Evolutionary conservation across 2,888 invertebrate species (phyloP), one percentile per base, ranked within the genome.

Genomic region (Pachydiplax longipennis): DNA sequence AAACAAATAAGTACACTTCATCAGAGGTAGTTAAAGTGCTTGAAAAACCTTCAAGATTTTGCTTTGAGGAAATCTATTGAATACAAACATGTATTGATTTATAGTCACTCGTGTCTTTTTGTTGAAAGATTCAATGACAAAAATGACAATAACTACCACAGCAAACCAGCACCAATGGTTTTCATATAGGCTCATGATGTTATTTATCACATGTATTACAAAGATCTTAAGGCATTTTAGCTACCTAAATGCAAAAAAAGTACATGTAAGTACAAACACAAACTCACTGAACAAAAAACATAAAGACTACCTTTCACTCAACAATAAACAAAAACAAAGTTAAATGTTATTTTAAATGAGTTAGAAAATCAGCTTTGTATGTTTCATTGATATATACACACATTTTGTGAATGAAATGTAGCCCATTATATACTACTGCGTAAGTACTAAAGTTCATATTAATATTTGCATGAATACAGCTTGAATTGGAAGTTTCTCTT

Each of bases 1-100:
- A 58, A 25, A 61, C 53, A 87, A 65, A 87, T 87, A 87, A 87
- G 87, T 87, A 87, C 87, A 87, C 87, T 87, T 87, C 37, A 87
- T 87, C 65, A 87, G 87, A 87, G 87, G 87, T 87, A 87, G 87
- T 87, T 61, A 37, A 61, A 65, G 37, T 61, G 37, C 73, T 25
- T 25, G 73, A 25, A 73, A 73, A 25, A 25, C 31, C n/a, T 73
- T 31, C 31, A 31, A 73, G 25, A 73, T 73, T 25, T 73, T 73
- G 6, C 73, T 73, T 25, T 13, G 31, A 25, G 13, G 13, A 73
- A 73, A 31, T 31, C 73, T 4, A 65, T n/a, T 4, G n/a, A 53
- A 25, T 25, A 73, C 31, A 73, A 73, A 25, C 31, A 73, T 31
- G 15, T 53, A 53, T 53, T 53, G 31, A 73, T 73, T 31, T 73